Percentiles rank a stretch among this genome's conserved stretches.
These are phyloP conservation scores for Drosophila atripex DNA, from an alignment of 2,888 invertebrate species.

Conservation along the genomic window DNA sequence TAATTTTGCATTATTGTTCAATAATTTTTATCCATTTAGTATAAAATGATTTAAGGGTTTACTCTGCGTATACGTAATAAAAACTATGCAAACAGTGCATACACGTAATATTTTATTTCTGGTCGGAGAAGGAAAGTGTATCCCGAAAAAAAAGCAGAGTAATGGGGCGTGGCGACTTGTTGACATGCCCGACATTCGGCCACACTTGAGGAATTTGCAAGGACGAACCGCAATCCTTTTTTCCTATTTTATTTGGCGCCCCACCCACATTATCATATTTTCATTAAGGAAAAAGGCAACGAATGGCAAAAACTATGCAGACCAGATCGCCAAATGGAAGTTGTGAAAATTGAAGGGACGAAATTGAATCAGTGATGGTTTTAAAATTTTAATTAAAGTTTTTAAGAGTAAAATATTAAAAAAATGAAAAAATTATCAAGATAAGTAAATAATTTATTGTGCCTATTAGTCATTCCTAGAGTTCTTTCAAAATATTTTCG, in stretches of 20 bases:
- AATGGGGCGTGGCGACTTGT: slow-evolving; percentile 19
- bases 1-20: not conserved
- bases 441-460: no score
- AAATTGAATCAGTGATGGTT: not conserved
- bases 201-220: slow-evolving; percentile 33
- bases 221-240: slow-evolving; percentile 9
- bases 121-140: not conserved
- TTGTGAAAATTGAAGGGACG: slow-evolving; percentile 17
- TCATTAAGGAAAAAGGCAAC: slow-evolving; percentile 61
- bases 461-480: no score
- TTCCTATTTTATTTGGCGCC: not conserved
- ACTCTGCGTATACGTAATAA: not conserved
- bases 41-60: no score
- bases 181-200: slow-evolving; percentile 26
- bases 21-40: not conserved
- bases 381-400: not conserved
- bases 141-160: not conserved
- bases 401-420: not conserved
- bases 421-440: not conserved
- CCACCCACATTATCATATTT: slow-evolving; percentile 42
- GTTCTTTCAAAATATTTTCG: no score
- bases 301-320: not conserved
- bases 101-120: not conserved
- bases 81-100: not conserved
- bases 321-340: slow-evolving; percentile 34